phyloP scores from a whole-genome alignment of 30 jellyfish, hydroid and myxozoan species.

The Calvadosia cruxmelitensis region DNA sequence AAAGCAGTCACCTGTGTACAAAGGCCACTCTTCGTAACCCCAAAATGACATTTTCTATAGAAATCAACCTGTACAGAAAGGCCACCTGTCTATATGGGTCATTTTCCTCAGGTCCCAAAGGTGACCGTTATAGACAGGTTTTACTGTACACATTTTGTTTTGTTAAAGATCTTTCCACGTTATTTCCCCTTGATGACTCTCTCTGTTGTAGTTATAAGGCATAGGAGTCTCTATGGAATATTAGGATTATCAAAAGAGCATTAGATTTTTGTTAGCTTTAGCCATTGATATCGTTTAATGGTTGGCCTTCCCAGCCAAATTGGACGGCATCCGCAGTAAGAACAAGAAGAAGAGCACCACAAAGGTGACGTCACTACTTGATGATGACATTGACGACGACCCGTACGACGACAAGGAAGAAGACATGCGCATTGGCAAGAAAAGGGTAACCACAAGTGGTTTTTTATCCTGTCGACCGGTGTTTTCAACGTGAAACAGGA shows the following conservation, averaged over 20 bases:
- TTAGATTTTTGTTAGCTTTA: too few species aligned
- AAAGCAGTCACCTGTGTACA: too few species aligned
- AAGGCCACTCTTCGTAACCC: too few species aligned
- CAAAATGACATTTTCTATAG: too few species aligned
- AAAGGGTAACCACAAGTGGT: slow-evolving; percentile 38
- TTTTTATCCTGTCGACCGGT: background rate
- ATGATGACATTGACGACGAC: slow-evolving; percentile 79
- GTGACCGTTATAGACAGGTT: too few species aligned
- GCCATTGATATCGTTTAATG: too few species aligned
- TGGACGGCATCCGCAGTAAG: slow-evolving; percentile 62
- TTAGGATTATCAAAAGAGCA: too few species aligned
- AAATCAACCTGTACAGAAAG: too few species aligned
- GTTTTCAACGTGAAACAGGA: background rate
- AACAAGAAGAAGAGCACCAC: slow-evolving; percentile 17
- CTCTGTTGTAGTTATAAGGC: background rate
- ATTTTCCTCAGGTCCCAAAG: too few species aligned
- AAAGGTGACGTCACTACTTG: slow-evolving; percentile 13
- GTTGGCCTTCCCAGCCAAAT: too few species aligned
- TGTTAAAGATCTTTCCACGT: background rate
- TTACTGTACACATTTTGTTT: background rate
- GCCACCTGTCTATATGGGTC: too few species aligned
- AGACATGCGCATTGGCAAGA: slow-evolving; percentile 91
- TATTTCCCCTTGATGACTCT: background rate
- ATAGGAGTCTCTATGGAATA: too few species aligned
- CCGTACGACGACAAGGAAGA: slow-evolving; percentile 96